Percentiles rank a stretch among this genome's conserved stretches.
Evolutionary conservation across 2,113 vertebrate genomes (phyloP).

Genomic region (Thryonomys swinderianus): DNA sequence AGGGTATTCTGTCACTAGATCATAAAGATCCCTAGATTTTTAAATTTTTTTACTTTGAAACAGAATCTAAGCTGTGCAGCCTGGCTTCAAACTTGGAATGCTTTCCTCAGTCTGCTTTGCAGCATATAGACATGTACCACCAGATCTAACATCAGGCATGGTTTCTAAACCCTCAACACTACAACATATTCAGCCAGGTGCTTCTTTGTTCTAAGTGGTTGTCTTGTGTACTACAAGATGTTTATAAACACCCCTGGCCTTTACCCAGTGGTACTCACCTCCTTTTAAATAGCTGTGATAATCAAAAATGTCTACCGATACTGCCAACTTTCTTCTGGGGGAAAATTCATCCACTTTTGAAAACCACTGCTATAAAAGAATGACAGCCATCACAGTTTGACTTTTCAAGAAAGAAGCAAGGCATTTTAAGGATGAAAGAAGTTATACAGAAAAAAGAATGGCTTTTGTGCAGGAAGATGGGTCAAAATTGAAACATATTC

Average conservation of each 20-base stretch:
- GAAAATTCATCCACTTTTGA: conserved; percentile 9
- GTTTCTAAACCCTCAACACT: neutral
- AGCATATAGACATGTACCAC: neutral
- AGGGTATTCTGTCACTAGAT: neutral
- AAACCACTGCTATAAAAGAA: neutral
- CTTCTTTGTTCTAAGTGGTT: neutral
- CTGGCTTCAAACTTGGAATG: neutral
- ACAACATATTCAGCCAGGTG: neutral
- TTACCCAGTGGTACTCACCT: neutral
- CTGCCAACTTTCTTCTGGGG: neutral
- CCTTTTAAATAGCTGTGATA: neutral
- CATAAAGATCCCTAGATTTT: neutral
- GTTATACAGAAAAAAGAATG: neutral
- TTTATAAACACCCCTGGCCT: neutral
- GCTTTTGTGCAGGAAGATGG: neutral
- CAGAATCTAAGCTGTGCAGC: neutral
- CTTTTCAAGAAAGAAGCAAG: neutral
- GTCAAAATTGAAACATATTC: neutral
- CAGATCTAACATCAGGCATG: neutral
- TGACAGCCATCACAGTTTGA: neutral
- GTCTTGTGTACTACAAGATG: neutral
- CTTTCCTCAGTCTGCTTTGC: neutral
- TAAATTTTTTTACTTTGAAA: neutral
- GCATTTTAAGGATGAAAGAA: neutral
- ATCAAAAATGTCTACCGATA: conserved; percentile 1